Percentiles rank a stretch among this genome's conserved stretches.
Conservation (phyloP, 1,140 invertebrate genomes). For the Gonioctena quinquepunctata region DNA sequence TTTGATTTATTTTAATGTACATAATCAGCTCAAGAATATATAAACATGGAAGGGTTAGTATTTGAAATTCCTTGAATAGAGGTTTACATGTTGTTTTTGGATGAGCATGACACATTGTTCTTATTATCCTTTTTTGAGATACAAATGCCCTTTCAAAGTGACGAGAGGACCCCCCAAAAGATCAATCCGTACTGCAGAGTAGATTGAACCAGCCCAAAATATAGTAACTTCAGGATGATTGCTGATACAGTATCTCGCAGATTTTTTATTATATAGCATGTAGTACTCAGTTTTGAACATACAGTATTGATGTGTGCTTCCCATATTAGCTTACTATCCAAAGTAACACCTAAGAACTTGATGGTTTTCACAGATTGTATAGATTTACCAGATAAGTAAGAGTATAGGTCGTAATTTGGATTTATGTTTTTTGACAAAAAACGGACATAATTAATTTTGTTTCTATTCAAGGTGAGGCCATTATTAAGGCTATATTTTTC, state of each 20-base stretch:
- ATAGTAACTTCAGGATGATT: background rate
- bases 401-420: background rate
- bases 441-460: too few species aligned
- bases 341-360: background rate
- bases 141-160: too few species aligned
- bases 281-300: conserved; percentile 2
- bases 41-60: conserved; percentile 1
- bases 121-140: conserved; percentile 4
- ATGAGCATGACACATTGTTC: conserved; percentile 1
- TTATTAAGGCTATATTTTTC: too few species aligned
- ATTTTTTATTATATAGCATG: background rate
- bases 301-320: background rate
- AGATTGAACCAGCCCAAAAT: background rate
- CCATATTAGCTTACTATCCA: background rate
- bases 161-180: background rate
- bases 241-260: background rate
- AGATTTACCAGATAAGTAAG: background rate
- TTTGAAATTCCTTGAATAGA: background rate
- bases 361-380: conserved; percentile 1
- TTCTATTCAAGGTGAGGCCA: too few species aligned
- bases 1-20: background rate
- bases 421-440: too few species aligned
- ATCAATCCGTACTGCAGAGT: background rate
- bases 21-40: conserved; percentile 3
- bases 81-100: background rate